Base-by-base conservation (phyloP, 1,140 invertebrate genomes). In the Drosophila malerkotliana region DNA sequence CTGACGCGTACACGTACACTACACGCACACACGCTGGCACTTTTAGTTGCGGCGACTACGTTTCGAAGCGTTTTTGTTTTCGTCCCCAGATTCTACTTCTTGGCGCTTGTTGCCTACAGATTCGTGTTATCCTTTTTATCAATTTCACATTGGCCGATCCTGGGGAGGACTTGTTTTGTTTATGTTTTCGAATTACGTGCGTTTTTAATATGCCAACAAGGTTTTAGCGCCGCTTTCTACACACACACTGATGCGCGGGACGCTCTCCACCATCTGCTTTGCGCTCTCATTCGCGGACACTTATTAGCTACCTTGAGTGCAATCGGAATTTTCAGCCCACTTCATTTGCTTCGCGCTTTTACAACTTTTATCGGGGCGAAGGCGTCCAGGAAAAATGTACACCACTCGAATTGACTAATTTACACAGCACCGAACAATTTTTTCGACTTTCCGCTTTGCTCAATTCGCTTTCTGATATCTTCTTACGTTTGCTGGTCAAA, bases 191-290 rank as follows among this genome's bases (percentile, higher is more conserved):
- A 34, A 24, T 51, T 75, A 47, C 72, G 53, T 41, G 64, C 62
- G 48, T 10, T 32, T 32, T 37, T 37, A n/a, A 37, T 12, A 37
- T 47, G 44, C 44, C 44, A 53, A 53, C 51, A 71, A 69, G 67
- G 84, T 89, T 88, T 88, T 84, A 89, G 72, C 83, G 83, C 83
- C 82, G 82, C 82, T 88, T 88, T 88, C 79, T 88, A 83, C 59
- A 63, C 51, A 73, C 66, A 76, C 61, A 69, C 54, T 77, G 67
- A 79, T 56, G 64, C 82, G 81, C 74, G 77, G 72, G 72, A 85
- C 83, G 83, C 82, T 88, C 82, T 87, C 69, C 77, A 79, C 75
- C 83, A 82, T 88, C 74, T 79, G 79, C 83, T 87, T 87, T 87
- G 71, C 77, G 81, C 82, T 87, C 82, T 88, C 82, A 87, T 87